Evolutionary conservation across 2,113 vertebrate genomes (phyloP), one percentile per base, ranked within the genome.

Genomic region (Dolichallabes microphthalmus): DNA sequence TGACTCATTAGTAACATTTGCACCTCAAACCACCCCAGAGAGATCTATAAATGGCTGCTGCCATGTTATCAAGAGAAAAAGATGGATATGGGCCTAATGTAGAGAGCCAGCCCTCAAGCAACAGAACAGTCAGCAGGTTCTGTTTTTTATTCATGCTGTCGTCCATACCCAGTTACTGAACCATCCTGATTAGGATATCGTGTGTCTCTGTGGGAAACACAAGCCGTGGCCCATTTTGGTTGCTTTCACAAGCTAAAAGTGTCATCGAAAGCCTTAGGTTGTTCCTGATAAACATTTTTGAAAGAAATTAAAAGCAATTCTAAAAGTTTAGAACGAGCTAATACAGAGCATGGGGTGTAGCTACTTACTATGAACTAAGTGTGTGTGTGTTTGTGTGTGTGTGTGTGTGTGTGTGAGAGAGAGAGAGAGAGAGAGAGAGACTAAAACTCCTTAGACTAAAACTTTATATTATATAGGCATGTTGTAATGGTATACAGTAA

Each of bases 311-410:
- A 45, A 45, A 45, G 45, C 7, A 0, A 45, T 45, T 45, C 45
- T 30, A 82, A 3, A 64, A 45, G 74, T n/a, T 86, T 45, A 45
- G 53, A 55, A 11, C 66, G 58, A 74, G 68, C 45, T 32, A 45
- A 4, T 57, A 76, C 17, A 17, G 75, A 20, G 6, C 9, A 27
- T 64, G 12, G 9, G 14, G 35, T 86, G 32, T 66, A 39, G 68
- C 25, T 27, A 60, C 22, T 69, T 57, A 71, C 30, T 27, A 50
- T 15, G 45, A 39, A 71, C 30, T 63, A 58, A 35, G 22, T 27
- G 50, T 30, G 74, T 55, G 32, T 77, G 52, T 22, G 69, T 45
- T 17, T 61, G 78, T 22, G 90, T 93, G 94, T 92, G 93, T 30
- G 68, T 71, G 32, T 20, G 68, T 20, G 25, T 45, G 90, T 94